Evolutionary conservation across 2,797 vertebrate species (phyloP).

Genomic region (Sandelia bainsii): DNA sequence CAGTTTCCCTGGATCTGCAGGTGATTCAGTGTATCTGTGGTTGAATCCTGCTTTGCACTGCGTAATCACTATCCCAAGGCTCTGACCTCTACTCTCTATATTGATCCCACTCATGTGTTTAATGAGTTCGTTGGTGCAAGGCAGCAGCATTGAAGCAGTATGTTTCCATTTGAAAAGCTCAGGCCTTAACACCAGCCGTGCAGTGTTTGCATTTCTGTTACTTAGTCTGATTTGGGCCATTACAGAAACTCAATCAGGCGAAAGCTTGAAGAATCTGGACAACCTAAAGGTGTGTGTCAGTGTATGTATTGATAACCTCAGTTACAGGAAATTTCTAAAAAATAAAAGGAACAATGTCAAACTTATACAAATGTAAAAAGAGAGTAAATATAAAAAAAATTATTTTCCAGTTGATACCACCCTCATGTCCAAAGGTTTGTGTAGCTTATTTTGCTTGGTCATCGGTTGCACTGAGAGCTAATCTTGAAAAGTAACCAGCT

Average conservation of each 20-base stretch:
- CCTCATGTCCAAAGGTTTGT: constrained; percentile 52
- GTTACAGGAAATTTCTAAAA: background rate
- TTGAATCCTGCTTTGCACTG: background rate
- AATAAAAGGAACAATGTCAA: background rate
- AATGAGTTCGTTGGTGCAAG: background rate
- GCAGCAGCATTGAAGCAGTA: background rate
- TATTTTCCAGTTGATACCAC: constrained; percentile 1
- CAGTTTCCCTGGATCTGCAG: background rate
- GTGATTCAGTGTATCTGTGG: background rate
- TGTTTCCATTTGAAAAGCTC: constrained; percentile 43
- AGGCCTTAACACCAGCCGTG: constrained; percentile 38
- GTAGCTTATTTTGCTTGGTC: constrained; percentile 21
- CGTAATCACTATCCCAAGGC: background rate
- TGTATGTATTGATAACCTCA: background rate
- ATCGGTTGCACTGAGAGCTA: constrained; percentile 23
- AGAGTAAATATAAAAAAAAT: background rate
- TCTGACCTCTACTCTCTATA: background rate
- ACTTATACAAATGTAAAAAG: background rate
- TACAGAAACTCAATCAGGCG: background rate
- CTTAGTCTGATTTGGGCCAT: constrained; percentile 11
- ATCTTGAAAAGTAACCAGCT: constrained; percentile 18
- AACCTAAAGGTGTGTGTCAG: background rate
- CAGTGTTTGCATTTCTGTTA: constrained; percentile 23
- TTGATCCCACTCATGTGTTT: background rate
- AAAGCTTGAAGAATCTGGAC: background rate